These are phyloP conservation scores for Riparia riparia DNA, from an alignment of 2,113 vertebrate species.

Conservation along the genomic window DNA sequence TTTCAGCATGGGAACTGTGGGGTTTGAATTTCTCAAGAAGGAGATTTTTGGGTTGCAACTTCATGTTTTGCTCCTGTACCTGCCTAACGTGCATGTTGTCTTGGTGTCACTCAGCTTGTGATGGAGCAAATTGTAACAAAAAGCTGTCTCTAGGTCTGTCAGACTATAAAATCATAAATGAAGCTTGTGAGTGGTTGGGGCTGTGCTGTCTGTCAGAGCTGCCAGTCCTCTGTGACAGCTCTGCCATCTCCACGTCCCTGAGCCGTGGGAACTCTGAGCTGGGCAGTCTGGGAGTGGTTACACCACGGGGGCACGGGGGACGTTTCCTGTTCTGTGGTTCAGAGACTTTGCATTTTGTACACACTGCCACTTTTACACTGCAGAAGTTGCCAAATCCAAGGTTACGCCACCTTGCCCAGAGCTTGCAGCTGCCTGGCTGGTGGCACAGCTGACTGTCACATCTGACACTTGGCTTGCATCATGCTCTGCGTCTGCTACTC, in stretches of 20 bases:
- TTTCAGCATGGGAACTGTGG: not conserved
- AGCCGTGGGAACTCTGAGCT: not conserved
- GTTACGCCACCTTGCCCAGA: not conserved
- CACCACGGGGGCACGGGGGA: not conserved
- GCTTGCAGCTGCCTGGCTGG: not conserved
- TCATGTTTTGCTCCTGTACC: not conserved
- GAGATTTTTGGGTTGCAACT: not conserved
- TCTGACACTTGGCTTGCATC: not conserved
- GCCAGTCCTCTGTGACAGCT: not conserved
- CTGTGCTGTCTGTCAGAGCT: not conserved
- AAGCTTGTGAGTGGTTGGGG: not conserved
- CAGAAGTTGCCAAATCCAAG: not conserved
- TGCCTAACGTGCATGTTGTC: rapidly evolving
- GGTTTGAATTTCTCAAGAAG: not conserved
- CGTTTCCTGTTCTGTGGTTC: conserved; percentile 42
- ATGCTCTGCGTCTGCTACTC: not conserved
- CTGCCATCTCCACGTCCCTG: not conserved
- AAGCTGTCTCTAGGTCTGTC: not conserved
- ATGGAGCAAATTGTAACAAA: rapidly evolving
- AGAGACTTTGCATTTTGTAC: not conserved
- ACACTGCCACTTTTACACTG: not conserved
- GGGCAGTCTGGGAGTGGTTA: conserved; percentile 46
- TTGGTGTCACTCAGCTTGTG: not conserved
- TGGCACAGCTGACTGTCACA: not conserved
- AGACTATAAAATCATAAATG: not conserved